These are phyloP conservation scores for Prinia subflava DNA, from an alignment of 2,113 vertebrate genomes.

Conservation along the genomic window DNA sequence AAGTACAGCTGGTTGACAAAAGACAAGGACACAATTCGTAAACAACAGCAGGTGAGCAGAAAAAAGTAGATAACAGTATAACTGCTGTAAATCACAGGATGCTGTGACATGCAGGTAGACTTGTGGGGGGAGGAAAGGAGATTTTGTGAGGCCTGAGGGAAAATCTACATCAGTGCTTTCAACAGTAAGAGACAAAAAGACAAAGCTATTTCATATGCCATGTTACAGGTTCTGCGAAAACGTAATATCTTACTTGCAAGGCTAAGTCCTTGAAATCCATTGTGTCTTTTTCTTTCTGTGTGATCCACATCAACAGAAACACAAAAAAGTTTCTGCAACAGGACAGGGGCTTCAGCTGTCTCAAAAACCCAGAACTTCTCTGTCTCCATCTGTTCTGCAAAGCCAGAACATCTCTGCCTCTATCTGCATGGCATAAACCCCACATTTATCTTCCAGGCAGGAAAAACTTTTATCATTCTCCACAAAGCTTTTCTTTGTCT, in stretches of 20 bases:
- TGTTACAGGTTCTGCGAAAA: neutral
- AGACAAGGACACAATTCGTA: neutral
- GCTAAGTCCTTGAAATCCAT: neutral
- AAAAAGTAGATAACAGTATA: neutral
- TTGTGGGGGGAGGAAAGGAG: accelerated
- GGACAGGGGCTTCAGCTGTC: neutral
- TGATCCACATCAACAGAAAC: neutral
- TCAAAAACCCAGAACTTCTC: neutral
- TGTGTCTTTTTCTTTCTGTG: neutral
- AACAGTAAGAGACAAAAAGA: neutral
- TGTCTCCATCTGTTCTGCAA: neutral
- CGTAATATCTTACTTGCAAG: neutral
- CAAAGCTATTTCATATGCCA: neutral
- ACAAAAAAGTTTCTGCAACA: neutral
- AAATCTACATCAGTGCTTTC: neutral
- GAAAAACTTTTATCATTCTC: neutral
- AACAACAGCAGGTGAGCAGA: neutral
- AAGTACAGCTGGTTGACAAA: neutral
- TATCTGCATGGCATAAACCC: neutral
- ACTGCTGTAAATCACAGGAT: neutral
- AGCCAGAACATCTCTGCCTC: neutral
- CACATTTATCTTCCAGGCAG: neutral
- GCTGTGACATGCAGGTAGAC: neutral
- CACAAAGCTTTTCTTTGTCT: neutral
- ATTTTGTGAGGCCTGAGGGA: neutral